phyloP scores from a whole-genome alignment of 2,888 invertebrate species.

The Loripinus fragilis region DNA sequence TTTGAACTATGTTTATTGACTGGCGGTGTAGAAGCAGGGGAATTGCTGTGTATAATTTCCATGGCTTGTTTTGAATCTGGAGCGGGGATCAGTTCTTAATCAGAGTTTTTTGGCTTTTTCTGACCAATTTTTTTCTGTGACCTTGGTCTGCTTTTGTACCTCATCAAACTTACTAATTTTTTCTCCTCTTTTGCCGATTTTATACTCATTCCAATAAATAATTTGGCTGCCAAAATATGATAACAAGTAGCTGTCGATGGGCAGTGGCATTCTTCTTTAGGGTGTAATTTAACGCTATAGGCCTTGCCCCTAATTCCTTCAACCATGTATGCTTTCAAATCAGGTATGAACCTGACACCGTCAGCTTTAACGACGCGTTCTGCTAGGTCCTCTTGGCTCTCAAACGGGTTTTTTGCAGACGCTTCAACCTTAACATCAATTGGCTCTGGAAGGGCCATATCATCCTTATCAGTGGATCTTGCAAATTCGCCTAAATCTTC shows the following conservation, averaged over 20 bases:
- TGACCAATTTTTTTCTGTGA: slow-evolving; percentile 16
- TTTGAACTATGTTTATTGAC: background rate
- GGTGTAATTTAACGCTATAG: slow-evolving; percentile 35
- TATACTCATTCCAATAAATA: slow-evolving; percentile 24
- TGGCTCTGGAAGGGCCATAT: background rate
- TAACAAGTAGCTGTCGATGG: slow-evolving; percentile 32
- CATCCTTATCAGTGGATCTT: background rate
- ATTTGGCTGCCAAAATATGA: slow-evolving; percentile 40
- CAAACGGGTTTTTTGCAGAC: background rate
- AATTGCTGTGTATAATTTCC: background rate
- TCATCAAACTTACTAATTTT: slow-evolving; percentile 27
- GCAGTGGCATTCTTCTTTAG: slow-evolving; percentile 37
- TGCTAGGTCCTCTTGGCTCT: slow-evolving; percentile 22
- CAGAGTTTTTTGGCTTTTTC: slow-evolving; percentile 10
- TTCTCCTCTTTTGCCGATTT: slow-evolving; percentile 2
- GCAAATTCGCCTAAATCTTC: background rate
- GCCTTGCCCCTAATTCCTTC: slow-evolving; percentile 24
- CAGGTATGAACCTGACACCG: slow-evolving; percentile 23
- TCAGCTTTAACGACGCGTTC: slow-evolving; percentile 14
- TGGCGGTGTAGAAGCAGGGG: background rate
- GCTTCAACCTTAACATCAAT: background rate
- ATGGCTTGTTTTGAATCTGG: slow-evolving; percentile 13
- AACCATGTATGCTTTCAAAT: slow-evolving; percentile 32
- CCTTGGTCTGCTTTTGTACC: slow-evolving; percentile 14
- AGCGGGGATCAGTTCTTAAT: slow-evolving; percentile 10